A percentile compares a stretch with the other conserved stretches of the same genome.
phyloP scores from a whole-genome alignment of 1,140 invertebrate species.

The Drosophila kurseongensis region DNA sequence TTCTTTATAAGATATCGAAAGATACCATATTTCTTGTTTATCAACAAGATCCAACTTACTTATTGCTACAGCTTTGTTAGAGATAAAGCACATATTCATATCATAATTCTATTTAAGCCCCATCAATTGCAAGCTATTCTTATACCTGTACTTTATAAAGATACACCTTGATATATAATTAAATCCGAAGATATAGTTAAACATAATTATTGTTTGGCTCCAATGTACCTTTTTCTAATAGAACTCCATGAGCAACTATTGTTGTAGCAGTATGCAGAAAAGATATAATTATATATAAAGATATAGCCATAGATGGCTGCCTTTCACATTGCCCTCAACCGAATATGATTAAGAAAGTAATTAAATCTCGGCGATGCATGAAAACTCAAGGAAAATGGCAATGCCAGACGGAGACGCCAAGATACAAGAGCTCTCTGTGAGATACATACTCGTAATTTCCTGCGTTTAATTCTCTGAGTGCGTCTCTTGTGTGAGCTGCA shows the following conservation, averaged over 20 bases:
- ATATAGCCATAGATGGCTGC: constrained; percentile 49
- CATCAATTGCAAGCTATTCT: neutral
- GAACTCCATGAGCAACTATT: constrained; percentile 7
- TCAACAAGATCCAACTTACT: too few relatives aligned
- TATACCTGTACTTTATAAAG: neutral
- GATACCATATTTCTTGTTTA: too few relatives aligned
- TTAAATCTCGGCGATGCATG: constrained; percentile 81
- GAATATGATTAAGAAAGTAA: constrained; percentile 76
- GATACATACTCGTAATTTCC: constrained; percentile 27
- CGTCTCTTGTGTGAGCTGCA: constrained; percentile 8
- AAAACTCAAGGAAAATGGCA: constrained; percentile 52
- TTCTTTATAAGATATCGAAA: too few relatives aligned
- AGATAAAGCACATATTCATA: neutral
- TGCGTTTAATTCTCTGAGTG: constrained; percentile 17
- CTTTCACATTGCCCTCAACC: constrained; percentile 63
- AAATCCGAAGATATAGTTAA: constrained; percentile 7
- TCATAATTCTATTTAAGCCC: neutral
- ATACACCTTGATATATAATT: neutral
- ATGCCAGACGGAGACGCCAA: constrained; percentile 42
- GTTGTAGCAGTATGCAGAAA: constrained; percentile 6
- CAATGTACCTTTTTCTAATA: constrained; percentile 15
- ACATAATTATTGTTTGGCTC: constrained; percentile 8
- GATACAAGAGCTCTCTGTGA: constrained; percentile 27
- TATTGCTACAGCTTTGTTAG: too few relatives aligned
- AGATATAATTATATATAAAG: constrained; percentile 28